phyloP scores from a whole-genome alignment of 2,888 invertebrate genomes.

The Drosophila paucipuncta region DNA sequence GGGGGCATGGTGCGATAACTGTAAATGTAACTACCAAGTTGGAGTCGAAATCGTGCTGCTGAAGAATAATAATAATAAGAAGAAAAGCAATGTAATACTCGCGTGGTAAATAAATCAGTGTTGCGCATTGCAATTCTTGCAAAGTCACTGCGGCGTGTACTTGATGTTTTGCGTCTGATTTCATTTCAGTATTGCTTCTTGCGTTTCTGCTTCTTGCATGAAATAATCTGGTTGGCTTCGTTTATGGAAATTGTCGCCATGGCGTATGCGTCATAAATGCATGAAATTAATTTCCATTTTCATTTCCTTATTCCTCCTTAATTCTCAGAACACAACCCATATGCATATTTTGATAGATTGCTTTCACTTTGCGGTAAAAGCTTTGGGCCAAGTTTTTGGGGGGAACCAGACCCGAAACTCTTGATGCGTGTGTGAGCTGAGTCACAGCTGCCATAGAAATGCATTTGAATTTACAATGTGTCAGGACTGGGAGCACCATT shows the following conservation, averaged over 20 bases:
- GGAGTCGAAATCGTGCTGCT: constrained; percentile 26
- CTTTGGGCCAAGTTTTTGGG: constrained; percentile 47
- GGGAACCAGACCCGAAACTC: not conserved
- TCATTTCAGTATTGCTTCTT: constrained; percentile 11
- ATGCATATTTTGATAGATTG: constrained; percentile 73
- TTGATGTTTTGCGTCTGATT: constrained; percentile 46
- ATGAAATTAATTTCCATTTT: constrained; percentile 71
- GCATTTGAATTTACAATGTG: constrained; percentile 81
- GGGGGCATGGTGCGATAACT: constrained; percentile 19
- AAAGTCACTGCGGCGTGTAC: constrained; percentile 48
- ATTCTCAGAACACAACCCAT: constrained; percentile 10
- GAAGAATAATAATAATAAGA: constrained; percentile 15
- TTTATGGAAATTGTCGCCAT: constrained; percentile 70
- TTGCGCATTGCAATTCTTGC: constrained; percentile 40
- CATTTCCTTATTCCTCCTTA: constrained; percentile 19
- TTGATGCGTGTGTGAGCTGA: constrained; percentile 15
- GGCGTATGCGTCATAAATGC: constrained; percentile 67
- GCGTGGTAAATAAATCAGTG: constrained; percentile 69
- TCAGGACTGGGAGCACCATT: constrained; percentile 64
- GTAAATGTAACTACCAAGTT: constrained; percentile 18
- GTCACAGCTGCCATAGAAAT: constrained; percentile 71
- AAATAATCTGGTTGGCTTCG: constrained; percentile 45
- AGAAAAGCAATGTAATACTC: constrained; percentile 32
- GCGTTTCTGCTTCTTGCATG: constrained; percentile 16
- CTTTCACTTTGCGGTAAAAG: constrained; percentile 76